phyloP scores from a whole-genome alignment of 2,888 invertebrate species.

The Lepidochrysops patricia region DNA sequence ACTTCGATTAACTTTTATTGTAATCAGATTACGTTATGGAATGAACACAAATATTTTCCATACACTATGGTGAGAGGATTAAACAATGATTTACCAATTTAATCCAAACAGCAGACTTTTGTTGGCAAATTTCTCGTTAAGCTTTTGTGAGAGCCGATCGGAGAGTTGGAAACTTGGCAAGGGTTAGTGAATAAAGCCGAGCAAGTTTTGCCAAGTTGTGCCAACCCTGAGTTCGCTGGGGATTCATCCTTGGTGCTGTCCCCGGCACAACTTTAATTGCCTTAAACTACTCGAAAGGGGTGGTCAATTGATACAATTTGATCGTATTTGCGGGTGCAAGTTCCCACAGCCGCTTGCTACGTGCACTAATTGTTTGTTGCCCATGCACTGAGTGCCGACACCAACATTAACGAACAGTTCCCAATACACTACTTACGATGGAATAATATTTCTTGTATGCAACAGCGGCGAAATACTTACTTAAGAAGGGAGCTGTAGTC shows the following conservation, averaged over 20 bases:
- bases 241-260: slow-evolving; percentile 35
- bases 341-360: slow-evolving; percentile 6
- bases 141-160: slow-evolving; percentile 53
- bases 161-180: slow-evolving; percentile 36
- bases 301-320: slow-evolving; percentile 55
- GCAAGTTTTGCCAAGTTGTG: slow-evolving; percentile 35
- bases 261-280: slow-evolving; percentile 58
- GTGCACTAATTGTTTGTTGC: slow-evolving; percentile 10
- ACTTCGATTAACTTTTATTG: not conserved
- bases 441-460: too few relatives aligned
- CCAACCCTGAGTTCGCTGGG: slow-evolving; percentile 24
- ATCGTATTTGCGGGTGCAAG: slow-evolving; percentile 37
- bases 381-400: not conserved
- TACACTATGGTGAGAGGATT: not conserved
- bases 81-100: slow-evolving; percentile 21
- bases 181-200: slow-evolving; percentile 41
- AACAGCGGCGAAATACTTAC: too few relatives aligned
- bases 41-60: not conserved
- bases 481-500: too few relatives aligned
- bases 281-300: slow-evolving; percentile 37
- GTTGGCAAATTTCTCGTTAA: slow-evolving; percentile 57
- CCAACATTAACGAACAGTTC: not conserved
- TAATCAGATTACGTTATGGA: not conserved
- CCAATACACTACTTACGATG: not conserved
- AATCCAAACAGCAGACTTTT: slow-evolving; percentile 37